A percentile compares a stretch with the other conserved stretches of the same genome.
phyloP scores from a whole-genome alignment of 2,797 vertebrate species.

The Denticeps clupeoides region DNA sequence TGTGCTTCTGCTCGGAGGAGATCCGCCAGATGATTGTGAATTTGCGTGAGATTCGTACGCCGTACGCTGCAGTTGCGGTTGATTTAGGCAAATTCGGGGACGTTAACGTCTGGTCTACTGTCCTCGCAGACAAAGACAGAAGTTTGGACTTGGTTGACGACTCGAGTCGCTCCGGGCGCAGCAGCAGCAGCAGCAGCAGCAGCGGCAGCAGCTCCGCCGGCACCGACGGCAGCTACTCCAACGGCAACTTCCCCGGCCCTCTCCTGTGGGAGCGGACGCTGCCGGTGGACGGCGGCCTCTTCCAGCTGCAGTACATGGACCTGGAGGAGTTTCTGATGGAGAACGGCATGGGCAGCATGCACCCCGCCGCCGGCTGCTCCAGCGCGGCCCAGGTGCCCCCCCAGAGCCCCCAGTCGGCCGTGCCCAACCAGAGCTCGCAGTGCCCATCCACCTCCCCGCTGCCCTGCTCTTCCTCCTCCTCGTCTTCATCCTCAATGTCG shows the following conservation, averaged over 20 bases:
- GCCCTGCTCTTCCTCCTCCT: slow-evolving; percentile 53
- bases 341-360: slow-evolving; percentile 72
- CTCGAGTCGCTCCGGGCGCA: slow-evolving; percentile 50
- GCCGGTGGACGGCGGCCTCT: slow-evolving; percentile 71
- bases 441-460: slow-evolving; percentile 62
- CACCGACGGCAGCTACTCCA: slow-evolving; percentile 35
- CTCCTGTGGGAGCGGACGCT: slow-evolving; percentile 81
- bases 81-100: too few species aligned
- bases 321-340: slow-evolving; percentile 85
- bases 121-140: slow-evolving; percentile 54
- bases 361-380: slow-evolving; percentile 57
- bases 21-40: slow-evolving; percentile 14
- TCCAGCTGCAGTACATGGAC: slow-evolving; percentile 88
- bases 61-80: too few species aligned
- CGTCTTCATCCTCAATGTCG: slow-evolving; percentile 39
- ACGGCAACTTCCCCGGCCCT: slow-evolving; percentile 60
- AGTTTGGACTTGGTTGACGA: slow-evolving; percentile 57
- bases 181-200: slow-evolving; percentile 14
- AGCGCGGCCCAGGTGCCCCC: slow-evolving; percentile 67
- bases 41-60: too few species aligned
- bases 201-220: slow-evolving; percentile 15
- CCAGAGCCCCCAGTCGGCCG: slow-evolving; percentile 63
- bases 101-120: too few species aligned
- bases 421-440: slow-evolving; percentile 69
- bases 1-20: too few species aligned